Evolutionary conservation across 2,797 vertebrate genomes (phyloP).

Genomic region (Chaetophractus vellerosus): DNA sequence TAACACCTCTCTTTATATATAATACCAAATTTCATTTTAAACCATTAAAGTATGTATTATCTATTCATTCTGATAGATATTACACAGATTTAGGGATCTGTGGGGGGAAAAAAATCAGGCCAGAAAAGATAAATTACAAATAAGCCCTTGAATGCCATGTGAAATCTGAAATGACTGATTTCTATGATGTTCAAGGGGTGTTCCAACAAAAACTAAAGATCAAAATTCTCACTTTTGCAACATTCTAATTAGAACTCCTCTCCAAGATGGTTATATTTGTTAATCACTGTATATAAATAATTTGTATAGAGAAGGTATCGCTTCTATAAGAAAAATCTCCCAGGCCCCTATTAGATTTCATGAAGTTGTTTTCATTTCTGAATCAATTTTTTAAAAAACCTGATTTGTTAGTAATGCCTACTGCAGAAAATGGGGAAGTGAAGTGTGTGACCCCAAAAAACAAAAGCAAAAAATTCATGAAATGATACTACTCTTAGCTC

Average conservation of each 20-base stretch:
- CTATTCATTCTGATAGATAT: background rate
- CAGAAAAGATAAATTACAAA: slow-evolving; percentile 44
- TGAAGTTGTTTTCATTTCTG: slow-evolving; percentile 41
- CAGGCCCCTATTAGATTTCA: background rate
- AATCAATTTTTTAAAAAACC: background rate
- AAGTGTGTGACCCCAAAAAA: background rate
- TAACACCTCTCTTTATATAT: background rate
- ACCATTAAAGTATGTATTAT: slow-evolving; percentile 22
- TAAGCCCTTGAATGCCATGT: slow-evolving; percentile 40
- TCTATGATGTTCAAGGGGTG: background rate
- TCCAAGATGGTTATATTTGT: background rate
- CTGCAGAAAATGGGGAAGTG: background rate
- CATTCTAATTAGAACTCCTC: slow-evolving; percentile 36
- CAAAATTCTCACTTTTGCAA: background rate
- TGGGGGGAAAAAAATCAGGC: background rate
- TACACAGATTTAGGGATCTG: background rate
- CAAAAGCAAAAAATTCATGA: background rate
- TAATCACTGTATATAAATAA: background rate
- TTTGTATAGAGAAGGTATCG: background rate
- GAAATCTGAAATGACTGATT: background rate
- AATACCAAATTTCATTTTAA: slow-evolving; percentile 21
- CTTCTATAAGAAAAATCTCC: background rate
- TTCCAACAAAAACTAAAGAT: slow-evolving; percentile 32
- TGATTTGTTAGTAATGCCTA: background rate
- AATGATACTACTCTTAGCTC: background rate